A percentile compares a stretch with the other conserved stretches of the same genome.
These are phyloP conservation scores for Drosophila nr. fundita DNA, from an alignment of 2,888 invertebrate species.

Conservation along the genomic window DNA sequence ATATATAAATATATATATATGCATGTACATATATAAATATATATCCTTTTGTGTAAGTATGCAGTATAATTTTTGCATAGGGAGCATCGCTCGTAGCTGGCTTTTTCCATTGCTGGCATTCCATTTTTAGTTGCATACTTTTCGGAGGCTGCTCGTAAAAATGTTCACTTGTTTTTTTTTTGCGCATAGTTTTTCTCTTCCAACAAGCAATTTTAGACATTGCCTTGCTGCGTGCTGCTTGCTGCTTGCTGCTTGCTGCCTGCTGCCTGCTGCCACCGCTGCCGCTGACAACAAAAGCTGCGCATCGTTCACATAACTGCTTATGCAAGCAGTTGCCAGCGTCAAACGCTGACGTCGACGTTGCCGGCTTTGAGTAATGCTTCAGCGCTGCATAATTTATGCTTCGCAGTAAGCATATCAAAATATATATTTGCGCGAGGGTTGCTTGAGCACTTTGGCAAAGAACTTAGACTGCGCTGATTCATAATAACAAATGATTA, in stretches of 20 bases:
- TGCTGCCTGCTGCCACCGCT: neutral
- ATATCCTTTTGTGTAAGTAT: neutral
- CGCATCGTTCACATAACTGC: conserved; percentile 67
- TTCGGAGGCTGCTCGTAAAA: conserved; percentile 31
- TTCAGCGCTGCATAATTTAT: conserved; percentile 73
- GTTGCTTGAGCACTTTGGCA: conserved; percentile 9
- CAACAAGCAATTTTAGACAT: conserved; percentile 47
- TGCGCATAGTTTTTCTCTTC: conserved; percentile 16
- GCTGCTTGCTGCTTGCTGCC: neutral
- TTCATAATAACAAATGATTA: neutral
- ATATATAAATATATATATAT: neutral
- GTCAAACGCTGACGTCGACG: conserved; percentile 25
- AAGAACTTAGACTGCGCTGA: neutral
- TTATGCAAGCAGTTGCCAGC: conserved; percentile 58
- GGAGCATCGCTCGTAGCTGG: conserved; percentile 19
- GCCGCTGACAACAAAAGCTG: conserved; percentile 62
- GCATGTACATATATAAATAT: neutral
- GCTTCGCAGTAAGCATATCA: conserved; percentile 47
- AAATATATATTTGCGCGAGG: conserved; percentile 47
- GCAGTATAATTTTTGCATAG: conserved; percentile 3
- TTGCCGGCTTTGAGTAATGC: conserved; percentile 69
- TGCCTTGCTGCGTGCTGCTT: conserved; percentile 4
- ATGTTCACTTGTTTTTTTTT: conserved; percentile 29
- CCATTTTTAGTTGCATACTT: conserved; percentile 48
- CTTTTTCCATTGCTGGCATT: conserved; percentile 27